Base-by-base conservation (phyloP, 2,113 vertebrate species). In the Apteryx owenii region DNA sequence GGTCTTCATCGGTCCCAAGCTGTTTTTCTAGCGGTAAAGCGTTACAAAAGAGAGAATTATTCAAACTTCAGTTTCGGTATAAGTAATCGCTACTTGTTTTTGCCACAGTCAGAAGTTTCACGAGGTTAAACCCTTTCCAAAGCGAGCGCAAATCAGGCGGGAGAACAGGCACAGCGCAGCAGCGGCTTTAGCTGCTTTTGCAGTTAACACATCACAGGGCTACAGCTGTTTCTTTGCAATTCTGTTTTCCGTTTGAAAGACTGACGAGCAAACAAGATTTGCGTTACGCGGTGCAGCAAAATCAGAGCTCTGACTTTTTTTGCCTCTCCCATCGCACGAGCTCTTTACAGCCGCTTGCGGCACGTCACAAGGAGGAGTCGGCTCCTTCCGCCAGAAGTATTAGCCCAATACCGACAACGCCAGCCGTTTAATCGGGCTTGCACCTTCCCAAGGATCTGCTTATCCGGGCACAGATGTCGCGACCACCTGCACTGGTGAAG, bases 381-480 rank as follows among this genome's bases (percentile, higher is more conserved):
- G 85, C 76, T 40, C 18, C 50, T 23, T 82, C 64, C 64, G 26
- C 10, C 33, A 31, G 68, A 36, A 86, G 64, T 71, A n/a, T 1
- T 15, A 33, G 53, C 40, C 53, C 83, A 64, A 83, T 36, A 58
- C 23, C 25, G 66, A 54, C 60, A 62, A 6, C 83, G 36, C 51
- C n/a, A 54, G 12, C 29, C 38, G 29, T 1, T 3, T 7, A 26
- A 23, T 0, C 36, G 16, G 25, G 18, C 13, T 10, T 36, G 40
- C 40, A n/a, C 46, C 88, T 81, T 9, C 2, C 21, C 10, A 2
- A 50, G 75, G 8, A 51, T 4, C 16, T 3, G 0, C 9, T 2
- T 8, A 50, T 78, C 78, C 53, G 51, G 0, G 1, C 2, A 50
- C 64, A 78, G 51, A 56, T 28, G 61, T 28, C 9, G 3, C 1